Evolutionary conservation across 2,113 vertebrate genomes (phyloP).

Genomic region (Gopherus flavomarginatus): DNA sequence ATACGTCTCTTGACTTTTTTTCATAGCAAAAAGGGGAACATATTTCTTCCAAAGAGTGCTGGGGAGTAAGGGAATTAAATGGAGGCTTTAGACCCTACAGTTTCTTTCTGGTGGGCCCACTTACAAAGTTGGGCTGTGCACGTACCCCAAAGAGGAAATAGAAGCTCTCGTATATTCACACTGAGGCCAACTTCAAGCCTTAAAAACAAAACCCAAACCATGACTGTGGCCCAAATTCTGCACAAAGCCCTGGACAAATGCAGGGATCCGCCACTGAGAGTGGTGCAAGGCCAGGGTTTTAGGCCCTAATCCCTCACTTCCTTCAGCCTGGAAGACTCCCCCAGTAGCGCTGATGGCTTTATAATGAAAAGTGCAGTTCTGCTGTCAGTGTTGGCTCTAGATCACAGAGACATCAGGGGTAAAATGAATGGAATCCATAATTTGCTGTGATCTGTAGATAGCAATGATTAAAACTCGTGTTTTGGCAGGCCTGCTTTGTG

Average conservation of each 20-base stretch:
- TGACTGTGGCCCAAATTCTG: neutral
- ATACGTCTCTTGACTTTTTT: neutral
- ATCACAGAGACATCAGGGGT: neutral
- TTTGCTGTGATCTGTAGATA: neutral
- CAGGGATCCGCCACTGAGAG: neutral
- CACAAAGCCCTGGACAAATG: accelerated
- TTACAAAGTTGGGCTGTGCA: neutral
- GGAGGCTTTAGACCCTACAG: neutral
- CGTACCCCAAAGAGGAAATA: neutral
- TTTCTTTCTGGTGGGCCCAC: neutral
- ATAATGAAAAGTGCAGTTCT: neutral
- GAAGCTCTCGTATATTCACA: neutral
- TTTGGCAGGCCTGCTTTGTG: neutral
- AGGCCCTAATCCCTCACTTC: neutral
- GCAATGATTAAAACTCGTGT: neutral
- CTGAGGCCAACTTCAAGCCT: neutral
- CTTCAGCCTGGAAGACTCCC: neutral
- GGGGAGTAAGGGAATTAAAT: neutral
- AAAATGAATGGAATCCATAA: neutral
- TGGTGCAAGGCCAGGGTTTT: neutral
- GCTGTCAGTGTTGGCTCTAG: neutral
- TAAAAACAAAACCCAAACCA: neutral
- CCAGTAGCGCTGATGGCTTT: neutral
- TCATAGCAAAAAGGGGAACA: neutral
- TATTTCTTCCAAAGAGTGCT: neutral